Evolutionary conservation across 2,113 vertebrate genomes (phyloP).

Genomic region (Aleadryas rufinucha): DNA sequence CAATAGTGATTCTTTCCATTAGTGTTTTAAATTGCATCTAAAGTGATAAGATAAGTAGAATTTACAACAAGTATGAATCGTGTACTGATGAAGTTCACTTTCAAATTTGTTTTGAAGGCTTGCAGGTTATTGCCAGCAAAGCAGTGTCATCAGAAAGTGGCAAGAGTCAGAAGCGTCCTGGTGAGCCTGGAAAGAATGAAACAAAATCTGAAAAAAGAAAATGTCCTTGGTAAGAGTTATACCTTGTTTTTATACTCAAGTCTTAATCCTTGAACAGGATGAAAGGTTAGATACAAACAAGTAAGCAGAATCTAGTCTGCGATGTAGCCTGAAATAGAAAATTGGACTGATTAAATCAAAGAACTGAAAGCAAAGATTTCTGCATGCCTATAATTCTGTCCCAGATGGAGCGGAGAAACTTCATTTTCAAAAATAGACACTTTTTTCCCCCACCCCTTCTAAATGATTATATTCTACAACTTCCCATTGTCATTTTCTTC

Average conservation of each 20-base stretch:
- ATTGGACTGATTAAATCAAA: not conserved
- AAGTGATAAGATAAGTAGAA: not conserved
- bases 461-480: not conserved
- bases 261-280: not conserved
- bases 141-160: constrained; percentile 66
- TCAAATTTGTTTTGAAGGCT: constrained; percentile 70
- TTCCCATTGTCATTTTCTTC: not conserved
- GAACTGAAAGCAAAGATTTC: not conserved
- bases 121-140: constrained; percentile 85
- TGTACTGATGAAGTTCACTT: not conserved
- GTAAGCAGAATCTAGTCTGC: not conserved
- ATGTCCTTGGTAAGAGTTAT: constrained; percentile 80
- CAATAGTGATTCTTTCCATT: not conserved
- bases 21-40: not conserved
- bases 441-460: not conserved
- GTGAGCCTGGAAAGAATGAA: not conserved
- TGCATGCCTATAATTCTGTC: not conserved
- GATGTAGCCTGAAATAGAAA: not conserved
- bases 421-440: not conserved
- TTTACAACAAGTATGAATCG: rapidly evolving
- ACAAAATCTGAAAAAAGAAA: constrained; percentile 66
- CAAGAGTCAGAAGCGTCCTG: constrained; percentile 68
- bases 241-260: not conserved
- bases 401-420: not conserved
- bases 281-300: not conserved